Evolutionary conservation across 2,888 invertebrate species (phyloP).

Genomic region (Itoplectis maculator): DNA sequence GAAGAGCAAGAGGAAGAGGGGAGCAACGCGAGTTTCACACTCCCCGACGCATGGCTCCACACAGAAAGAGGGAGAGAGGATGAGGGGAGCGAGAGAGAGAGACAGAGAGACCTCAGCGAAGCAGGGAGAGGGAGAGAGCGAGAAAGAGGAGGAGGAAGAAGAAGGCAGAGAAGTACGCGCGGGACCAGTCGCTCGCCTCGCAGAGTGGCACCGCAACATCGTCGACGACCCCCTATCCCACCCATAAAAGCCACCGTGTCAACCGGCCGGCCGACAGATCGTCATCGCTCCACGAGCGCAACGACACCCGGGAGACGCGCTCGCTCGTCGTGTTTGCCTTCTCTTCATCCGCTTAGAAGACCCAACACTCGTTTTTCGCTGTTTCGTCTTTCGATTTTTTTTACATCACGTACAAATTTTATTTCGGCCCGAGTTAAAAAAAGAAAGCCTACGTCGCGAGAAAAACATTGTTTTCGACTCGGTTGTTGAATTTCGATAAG

Average conservation of each 20-base stretch:
- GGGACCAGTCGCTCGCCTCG: constrained; percentile 56
- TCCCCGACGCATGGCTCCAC: constrained; percentile 16
- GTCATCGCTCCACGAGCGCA: constrained; percentile 74
- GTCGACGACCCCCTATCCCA: constrained; percentile 71
- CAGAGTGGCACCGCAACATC: constrained; percentile 67
- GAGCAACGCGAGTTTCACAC: constrained; percentile 48
- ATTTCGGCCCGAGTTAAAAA: too few relatives aligned
- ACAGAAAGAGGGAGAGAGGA: constrained; percentile 25
- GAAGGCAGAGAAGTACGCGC: constrained; percentile 46
- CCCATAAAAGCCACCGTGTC: constrained; percentile 79
- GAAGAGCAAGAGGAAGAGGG: constrained; percentile 47
- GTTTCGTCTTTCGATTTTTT: background rate
- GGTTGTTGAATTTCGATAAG: too few relatives aligned
- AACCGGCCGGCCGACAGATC: constrained; percentile 78
- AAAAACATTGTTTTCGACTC: too few relatives aligned
- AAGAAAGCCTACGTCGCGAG: too few relatives aligned
- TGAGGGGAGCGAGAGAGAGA: constrained; percentile 12
- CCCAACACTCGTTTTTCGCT: too few relatives aligned
- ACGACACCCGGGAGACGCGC: constrained; percentile 29
- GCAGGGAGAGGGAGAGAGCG: constrained; percentile 9
- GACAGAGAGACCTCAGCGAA: constrained; percentile 20
- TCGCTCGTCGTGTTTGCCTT: background rate
- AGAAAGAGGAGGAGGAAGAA: constrained; percentile 61
- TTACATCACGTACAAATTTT: too few relatives aligned
- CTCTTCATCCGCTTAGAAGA: background rate